phyloP scores from a whole-genome alignment of 2,888 invertebrate species.

The Cinara cedri region DNA sequence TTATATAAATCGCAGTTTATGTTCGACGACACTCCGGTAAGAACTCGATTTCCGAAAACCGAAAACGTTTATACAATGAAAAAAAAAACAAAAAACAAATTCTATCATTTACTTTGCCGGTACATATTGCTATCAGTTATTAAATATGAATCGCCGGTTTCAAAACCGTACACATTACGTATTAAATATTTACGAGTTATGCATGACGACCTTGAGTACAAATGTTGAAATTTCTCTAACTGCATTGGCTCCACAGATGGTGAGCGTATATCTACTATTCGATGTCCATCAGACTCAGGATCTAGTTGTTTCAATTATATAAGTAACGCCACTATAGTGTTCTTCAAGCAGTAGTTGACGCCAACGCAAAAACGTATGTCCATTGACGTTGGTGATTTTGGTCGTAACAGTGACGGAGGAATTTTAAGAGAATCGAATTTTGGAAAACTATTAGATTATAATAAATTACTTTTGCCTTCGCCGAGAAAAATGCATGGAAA shows the following conservation, averaged over 20 bases:
- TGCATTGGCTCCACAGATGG: conserved; percentile 51
- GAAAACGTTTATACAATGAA: no score
- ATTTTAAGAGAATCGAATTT: conserved; percentile 10
- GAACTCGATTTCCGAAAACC: no score
- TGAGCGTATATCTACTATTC: conserved; percentile 37
- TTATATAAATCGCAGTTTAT: no score
- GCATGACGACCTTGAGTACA: no score
- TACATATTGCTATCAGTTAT: no score
- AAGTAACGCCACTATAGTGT: background rate
- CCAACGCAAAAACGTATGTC: background rate
- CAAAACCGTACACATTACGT: no score
- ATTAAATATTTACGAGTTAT: no score
- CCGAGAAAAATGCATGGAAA: background rate
- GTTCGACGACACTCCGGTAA: no score
- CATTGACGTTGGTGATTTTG: background rate
- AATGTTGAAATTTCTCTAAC: conserved; percentile 48
- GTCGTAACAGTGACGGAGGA: conserved; percentile 7
- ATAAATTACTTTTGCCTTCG: conserved; percentile 1
- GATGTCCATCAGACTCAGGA: conserved; percentile 27
- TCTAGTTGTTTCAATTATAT: conserved; percentile 49
- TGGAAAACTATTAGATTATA: no score
- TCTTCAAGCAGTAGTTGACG: background rate
- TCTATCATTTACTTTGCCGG: no score
- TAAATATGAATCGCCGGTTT: no score
- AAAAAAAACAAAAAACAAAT: no score